Conservation (phyloP, 2,113 vertebrate species). For the Rhabdornis inornatus region DNA sequence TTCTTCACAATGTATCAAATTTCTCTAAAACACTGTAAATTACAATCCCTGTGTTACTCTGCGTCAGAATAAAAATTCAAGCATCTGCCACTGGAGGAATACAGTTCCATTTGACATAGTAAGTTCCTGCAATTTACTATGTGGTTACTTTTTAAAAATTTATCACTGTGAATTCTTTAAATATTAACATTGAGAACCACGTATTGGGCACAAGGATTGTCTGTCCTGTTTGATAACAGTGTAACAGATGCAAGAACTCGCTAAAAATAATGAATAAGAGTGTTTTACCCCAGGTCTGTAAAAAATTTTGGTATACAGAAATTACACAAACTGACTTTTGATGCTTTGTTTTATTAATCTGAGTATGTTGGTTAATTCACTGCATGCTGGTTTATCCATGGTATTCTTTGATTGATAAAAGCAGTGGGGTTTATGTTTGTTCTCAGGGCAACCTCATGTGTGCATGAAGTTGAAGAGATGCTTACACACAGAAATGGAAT, state of each 20-base stretch:
- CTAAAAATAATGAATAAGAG: background rate
- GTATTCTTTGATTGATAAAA: background rate
- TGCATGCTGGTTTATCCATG: background rate
- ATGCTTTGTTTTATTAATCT: background rate
- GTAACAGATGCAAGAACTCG: background rate
- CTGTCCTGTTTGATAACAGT: background rate
- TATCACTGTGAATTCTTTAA: background rate
- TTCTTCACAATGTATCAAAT: background rate
- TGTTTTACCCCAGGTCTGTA: fast-evolving
- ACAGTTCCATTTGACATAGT: background rate
- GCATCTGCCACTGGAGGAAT: background rate
- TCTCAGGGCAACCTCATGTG: background rate
- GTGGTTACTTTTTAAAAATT: background rate
- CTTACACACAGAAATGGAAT: background rate
- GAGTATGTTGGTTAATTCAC: background rate
- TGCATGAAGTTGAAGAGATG: background rate
- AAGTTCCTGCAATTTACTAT: background rate
- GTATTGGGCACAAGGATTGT: background rate
- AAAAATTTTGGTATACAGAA: background rate
- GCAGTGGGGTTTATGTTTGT: background rate
- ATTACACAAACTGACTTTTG: background rate
- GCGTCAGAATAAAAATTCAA: background rate
- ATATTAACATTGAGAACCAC: background rate
- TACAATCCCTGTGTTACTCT: background rate
- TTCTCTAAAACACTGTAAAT: background rate